phyloP scores from a whole-genome alignment of 2,888 invertebrate species.

The Drosophila melanosoma region DNA sequence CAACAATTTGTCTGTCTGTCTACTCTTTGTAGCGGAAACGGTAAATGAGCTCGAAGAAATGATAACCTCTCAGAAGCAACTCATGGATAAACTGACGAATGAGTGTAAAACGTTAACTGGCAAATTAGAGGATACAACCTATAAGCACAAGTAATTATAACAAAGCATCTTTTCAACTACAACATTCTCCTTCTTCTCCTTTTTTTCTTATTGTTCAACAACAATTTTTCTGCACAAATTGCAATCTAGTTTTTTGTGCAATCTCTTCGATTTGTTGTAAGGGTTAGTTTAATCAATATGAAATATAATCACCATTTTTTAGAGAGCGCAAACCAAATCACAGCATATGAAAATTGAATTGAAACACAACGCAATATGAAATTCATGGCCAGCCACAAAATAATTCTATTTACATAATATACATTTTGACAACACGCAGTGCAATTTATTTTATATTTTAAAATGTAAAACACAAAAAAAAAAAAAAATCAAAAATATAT shows the following conservation, averaged over 20 bases:
- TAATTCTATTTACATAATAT: conserved; percentile 27
- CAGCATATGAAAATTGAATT: conserved; percentile 25
- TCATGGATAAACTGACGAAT: conserved; percentile 95
- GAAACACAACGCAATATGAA: conserved; percentile 67
- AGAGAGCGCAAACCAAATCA: conserved; percentile 1
- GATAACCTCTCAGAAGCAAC: conserved; percentile 95
- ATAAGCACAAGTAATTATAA: conserved; percentile 91
- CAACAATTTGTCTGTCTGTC: conserved; percentile 58
- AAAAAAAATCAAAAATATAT: neutral
- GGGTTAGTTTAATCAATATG: neutral
- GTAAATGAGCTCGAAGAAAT: conserved; percentile 95
- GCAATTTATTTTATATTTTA: conserved; percentile 55
- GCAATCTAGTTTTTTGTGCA: conserved; percentile 22
- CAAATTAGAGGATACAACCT: conserved; percentile 94
- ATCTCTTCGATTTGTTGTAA: neutral
- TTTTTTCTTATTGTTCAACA: too few relatives aligned
- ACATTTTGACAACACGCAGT: conserved; percentile 31
- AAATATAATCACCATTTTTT: neutral
- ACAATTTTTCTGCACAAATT: conserved; percentile 10
- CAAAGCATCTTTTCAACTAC: conserved; percentile 3
- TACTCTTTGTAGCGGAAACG: conserved; percentile 91
- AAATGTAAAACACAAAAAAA: conserved; percentile 40
- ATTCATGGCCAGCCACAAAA: conserved; percentile 54
- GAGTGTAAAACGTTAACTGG: conserved; percentile 95
- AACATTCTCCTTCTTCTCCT: neutral